A percentile compares a stretch with the other conserved stretches of the same genome.
Conservation (phyloP, 2,113 vertebrate species). For the Capra hircus region DNA sequence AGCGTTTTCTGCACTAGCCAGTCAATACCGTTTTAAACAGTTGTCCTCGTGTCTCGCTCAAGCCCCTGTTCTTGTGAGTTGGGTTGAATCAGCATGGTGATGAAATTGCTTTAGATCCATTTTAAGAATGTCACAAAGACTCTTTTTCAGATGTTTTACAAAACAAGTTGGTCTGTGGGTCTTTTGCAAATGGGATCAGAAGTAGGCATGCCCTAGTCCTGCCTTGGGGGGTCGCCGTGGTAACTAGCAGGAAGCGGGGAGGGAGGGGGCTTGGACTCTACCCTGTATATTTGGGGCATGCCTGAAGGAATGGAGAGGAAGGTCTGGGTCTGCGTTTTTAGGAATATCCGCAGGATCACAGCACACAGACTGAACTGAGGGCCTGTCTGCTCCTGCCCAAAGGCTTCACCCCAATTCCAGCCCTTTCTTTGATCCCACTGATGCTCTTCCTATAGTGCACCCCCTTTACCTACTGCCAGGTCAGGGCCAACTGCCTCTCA, state of each 20-base stretch:
- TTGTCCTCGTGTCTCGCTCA: neutral
- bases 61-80: neutral
- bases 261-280: neutral
- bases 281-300: neutral
- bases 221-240: neutral
- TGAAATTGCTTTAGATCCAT: neutral
- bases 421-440: neutral
- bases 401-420: neutral
- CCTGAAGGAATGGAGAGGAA: neutral
- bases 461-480: neutral
- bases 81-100: neutral
- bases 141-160: neutral
- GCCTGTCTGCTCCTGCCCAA: neutral
- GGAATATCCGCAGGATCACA: neutral
- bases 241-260: neutral
- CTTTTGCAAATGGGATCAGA: neutral
- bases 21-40: neutral
- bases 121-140: neutral
- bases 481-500: neutral
- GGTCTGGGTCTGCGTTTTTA: neutral
- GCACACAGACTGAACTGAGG: neutral
- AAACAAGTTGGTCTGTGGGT: neutral
- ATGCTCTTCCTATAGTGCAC: neutral
- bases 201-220: neutral
- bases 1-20: neutral